Evolutionary conservation across 2,888 invertebrate species (phyloP).

Genomic region (Ctena decussata): DNA sequence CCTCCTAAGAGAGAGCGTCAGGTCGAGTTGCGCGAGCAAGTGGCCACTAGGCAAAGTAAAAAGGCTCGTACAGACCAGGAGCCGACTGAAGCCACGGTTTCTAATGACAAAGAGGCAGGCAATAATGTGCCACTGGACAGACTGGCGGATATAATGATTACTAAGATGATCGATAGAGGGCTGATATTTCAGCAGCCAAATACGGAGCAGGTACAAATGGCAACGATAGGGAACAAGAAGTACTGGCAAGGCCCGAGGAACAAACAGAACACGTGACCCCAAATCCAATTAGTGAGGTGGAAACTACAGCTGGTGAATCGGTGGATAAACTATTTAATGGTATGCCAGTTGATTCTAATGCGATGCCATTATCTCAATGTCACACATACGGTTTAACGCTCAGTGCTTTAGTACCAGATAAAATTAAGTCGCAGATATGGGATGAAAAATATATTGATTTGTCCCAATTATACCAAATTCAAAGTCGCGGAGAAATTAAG

Average conservation of each 20-base stretch:
- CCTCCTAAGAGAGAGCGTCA: too few species aligned
- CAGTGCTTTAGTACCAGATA: neutral
- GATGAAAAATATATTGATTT: neutral
- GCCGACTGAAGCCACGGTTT: too few species aligned
- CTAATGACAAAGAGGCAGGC: too few species aligned
- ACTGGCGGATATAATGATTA: neutral
- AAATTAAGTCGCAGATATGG: neutral
- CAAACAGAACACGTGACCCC: too few species aligned
- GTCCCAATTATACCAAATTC: neutral
- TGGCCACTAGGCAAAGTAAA: too few species aligned
- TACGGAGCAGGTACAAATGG: too few species aligned
- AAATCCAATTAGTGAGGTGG: too few species aligned
- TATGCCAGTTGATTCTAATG: neutral
- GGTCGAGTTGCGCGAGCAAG: too few species aligned
- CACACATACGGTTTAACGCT: neutral
- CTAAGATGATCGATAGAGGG: neutral
- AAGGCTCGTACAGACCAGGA: too few species aligned
- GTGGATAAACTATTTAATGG: neutral
- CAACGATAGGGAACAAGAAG: too few species aligned
- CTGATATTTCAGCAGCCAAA: neutral
- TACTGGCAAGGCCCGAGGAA: too few species aligned
- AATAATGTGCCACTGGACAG: neutral
- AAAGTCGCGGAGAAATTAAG: neutral
- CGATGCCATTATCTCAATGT: neutral
- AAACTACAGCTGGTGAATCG: neutral